Evolutionary conservation across 53 echinoderm and acorn worm species (phyloP).

Genomic region (Actinopyga echinites): DNA sequence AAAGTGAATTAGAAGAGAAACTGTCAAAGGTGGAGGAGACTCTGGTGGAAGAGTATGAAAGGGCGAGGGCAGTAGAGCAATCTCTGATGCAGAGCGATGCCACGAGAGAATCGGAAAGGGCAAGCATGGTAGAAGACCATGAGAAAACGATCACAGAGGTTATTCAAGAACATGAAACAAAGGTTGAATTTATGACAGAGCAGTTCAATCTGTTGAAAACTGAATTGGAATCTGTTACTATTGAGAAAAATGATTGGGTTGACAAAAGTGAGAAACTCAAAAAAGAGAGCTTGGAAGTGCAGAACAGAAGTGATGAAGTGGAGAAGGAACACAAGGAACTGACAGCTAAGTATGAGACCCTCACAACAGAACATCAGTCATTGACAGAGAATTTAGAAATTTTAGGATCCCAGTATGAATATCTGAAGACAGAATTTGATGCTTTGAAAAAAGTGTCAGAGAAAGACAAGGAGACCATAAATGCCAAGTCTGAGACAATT

Average conservation of each 20-base stretch:
- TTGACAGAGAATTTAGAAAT: background rate
- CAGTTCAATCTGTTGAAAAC: constrained; percentile 85
- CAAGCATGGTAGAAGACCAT: constrained; percentile 38
- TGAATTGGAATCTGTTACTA: constrained; percentile 67
- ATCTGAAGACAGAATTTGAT: background rate
- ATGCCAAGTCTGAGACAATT: constrained; percentile 29
- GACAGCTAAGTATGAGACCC: constrained; percentile 42
- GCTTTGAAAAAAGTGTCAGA: background rate
- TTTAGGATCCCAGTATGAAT: background rate
- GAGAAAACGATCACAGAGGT: constrained; percentile 85
- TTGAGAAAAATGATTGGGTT: constrained; percentile 48
- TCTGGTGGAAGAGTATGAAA: constrained; percentile 10
- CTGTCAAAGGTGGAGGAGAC: constrained; percentile 26
- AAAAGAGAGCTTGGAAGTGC: constrained; percentile 53
- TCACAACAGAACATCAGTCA: background rate
- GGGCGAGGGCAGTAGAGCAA: constrained; percentile 49
- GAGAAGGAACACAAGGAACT: constrained; percentile 73
- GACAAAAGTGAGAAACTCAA: constrained; percentile 27
- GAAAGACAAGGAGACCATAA: constrained; percentile 41
- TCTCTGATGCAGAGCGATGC: constrained; percentile 47
- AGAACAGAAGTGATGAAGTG: constrained; percentile 62
- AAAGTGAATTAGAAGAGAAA: background rate
- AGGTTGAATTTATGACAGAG: constrained; percentile 87
- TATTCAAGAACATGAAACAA: constrained; percentile 85
- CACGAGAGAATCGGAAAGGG: background rate